Evolutionary conservation across 1,140 invertebrate genomes (phyloP).

Genomic region (Varroa destructor): DNA sequence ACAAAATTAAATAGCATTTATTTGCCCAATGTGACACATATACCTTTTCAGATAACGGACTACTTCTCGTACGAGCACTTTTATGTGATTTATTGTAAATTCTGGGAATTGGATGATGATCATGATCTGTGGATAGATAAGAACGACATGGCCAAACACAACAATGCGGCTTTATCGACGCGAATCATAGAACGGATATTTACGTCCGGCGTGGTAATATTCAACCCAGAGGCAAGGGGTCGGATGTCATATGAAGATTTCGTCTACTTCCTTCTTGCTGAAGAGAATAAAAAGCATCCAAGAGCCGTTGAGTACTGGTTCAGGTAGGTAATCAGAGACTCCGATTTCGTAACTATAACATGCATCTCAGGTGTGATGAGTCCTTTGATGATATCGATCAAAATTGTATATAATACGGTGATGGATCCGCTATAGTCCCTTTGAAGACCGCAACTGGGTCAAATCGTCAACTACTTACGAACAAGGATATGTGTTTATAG

Average conservation of each 20-base stretch:
- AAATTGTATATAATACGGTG: no score
- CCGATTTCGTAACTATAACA: not conserved
- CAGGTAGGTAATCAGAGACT: conserved; percentile 45
- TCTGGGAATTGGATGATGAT: conserved; percentile 97
- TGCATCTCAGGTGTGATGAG: no score
- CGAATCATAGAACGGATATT: conserved; percentile 95
- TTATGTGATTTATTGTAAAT: conserved; percentile 99
- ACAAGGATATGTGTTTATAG: no score
- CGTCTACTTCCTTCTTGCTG: conserved; percentile 95
- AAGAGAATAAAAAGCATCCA: conserved; percentile 94
- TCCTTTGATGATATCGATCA: no score
- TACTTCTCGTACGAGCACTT: conserved; percentile 99
- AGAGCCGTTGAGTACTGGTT: conserved; percentile 87
- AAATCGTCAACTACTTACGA: no score
- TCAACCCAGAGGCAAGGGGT: conserved; percentile 44
- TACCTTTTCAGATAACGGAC: conserved; percentile 57
- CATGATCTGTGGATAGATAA: conserved; percentile 90
- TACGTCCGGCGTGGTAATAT: conserved; percentile 82
- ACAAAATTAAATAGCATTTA: no score
- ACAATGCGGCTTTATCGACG: conserved; percentile 85
- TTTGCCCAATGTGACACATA: not conserved
- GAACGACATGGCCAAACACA: conserved; percentile 81
- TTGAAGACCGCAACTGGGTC: no score
- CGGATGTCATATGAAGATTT: conserved; percentile 96
- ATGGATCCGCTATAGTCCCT: no score